Evolutionary conservation across 2,797 vertebrate species (phyloP).

Genomic region (Neosalanx taihuensis): DNA sequence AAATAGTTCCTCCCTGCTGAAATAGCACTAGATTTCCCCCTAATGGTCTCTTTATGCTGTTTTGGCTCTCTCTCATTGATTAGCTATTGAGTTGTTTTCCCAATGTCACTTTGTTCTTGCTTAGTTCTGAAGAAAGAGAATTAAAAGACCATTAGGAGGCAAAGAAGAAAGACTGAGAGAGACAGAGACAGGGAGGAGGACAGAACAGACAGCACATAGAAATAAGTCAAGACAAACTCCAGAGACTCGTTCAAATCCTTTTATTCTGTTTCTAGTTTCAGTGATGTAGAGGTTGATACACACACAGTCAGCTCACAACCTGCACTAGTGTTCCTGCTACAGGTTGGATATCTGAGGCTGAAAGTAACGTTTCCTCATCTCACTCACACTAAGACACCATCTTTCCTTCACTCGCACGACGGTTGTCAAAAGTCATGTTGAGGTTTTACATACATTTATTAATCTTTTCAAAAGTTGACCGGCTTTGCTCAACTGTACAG

Average conservation of each 20-base stretch:
- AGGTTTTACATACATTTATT: slow-evolving; percentile 15
- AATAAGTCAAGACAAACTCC: not conserved
- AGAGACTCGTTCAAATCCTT: not conserved
- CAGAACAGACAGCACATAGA: not conserved
- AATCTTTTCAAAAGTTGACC: slow-evolving; percentile 10
- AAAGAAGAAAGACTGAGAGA: slow-evolving; percentile 21
- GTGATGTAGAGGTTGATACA: not conserved
- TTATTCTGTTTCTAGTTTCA: slow-evolving; percentile 9
- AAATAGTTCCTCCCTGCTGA: too few species aligned
- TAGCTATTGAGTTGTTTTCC: too few species aligned
- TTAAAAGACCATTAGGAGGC: not conserved
- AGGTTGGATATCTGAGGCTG: slow-evolving; percentile 1
- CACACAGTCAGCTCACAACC: not conserved
- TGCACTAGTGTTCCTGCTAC: too few species aligned
- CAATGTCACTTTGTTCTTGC: too few species aligned
- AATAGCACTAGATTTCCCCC: too few species aligned
- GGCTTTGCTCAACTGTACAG: slow-evolving; percentile 9
- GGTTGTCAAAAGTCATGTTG: not conserved
- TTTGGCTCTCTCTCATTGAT: too few species aligned
- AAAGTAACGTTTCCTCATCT: too few species aligned
- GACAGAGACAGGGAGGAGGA: slow-evolving; percentile 8
- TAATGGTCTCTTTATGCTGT: too few species aligned
- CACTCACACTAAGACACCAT: not conserved
- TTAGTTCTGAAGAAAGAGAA: too few species aligned
- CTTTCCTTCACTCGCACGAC: not conserved